Evolutionary conservation across 2,888 invertebrate species (phyloP).

Genomic region (Globia sparganii): DNA sequence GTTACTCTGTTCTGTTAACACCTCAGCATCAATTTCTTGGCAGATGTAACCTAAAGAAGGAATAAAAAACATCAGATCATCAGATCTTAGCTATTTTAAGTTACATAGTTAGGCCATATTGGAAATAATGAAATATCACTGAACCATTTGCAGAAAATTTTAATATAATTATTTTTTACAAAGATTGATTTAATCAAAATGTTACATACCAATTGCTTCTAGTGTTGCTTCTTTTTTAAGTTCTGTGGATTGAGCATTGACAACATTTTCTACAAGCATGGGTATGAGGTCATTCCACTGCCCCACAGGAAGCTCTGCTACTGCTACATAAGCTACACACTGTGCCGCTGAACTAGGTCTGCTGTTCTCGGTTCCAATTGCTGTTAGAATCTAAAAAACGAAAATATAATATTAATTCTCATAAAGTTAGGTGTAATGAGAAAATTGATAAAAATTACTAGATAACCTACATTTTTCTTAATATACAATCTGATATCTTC

Average conservation of each 20-base stretch:
- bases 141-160: background rate
- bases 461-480: slow-evolving; percentile 96
- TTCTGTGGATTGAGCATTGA: slow-evolving; percentile 96
- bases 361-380: slow-evolving; percentile 98
- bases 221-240: slow-evolving; percentile 98
- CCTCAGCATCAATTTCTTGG: slow-evolving; percentile 99
- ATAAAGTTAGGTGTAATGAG: background rate
- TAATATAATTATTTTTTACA: background rate
- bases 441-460: slow-evolving; percentile 2
- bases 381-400: slow-evolving; percentile 93
- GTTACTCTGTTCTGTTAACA: slow-evolving; percentile 97
- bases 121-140: background rate
- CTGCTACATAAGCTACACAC: slow-evolving; percentile 99
- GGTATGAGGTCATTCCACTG: slow-evolving; percentile 98
- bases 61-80: slow-evolving; percentile 7
- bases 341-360: slow-evolving; percentile 99
- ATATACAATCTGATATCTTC: slow-evolving; percentile 96
- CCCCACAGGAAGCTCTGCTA: slow-evolving; percentile 97
- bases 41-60: slow-evolving; percentile 94
- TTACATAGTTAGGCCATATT: background rate
- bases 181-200: slow-evolving; percentile 2
- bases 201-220: slow-evolving; percentile 96
- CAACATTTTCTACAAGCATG: slow-evolving; percentile 97
- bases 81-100: background rate
- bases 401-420: background rate